These are phyloP conservation scores for Mungos mungo DNA, from an alignment of 2,113 vertebrate species.

Conservation along the genomic window DNA sequence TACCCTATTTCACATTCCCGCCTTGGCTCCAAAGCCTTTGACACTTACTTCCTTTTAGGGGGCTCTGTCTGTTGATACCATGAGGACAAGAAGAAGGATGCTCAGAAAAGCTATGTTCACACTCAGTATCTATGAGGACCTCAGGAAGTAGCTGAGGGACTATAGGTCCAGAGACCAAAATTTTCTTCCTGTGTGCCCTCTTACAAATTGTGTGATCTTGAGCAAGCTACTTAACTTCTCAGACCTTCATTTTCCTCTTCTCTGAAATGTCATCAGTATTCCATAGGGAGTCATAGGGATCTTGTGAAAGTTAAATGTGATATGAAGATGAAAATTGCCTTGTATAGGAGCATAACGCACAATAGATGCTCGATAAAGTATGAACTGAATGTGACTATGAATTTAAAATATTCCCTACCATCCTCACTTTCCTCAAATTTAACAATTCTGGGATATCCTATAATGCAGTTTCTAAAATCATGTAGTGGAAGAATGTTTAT, in stretches of 20 bases:
- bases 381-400: background rate
- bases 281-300: background rate
- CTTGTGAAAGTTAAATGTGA: background rate
- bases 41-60: background rate
- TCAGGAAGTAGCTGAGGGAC: background rate
- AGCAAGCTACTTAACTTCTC: background rate
- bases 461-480: background rate
- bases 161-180: background rate
- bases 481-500: background rate
- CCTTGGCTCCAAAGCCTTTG: background rate
- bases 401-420: background rate
- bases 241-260: background rate
- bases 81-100: background rate
- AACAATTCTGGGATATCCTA: background rate
- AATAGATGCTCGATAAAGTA: background rate
- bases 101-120: background rate
- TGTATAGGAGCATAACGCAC: background rate
- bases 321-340: background rate
- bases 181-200: background rate
- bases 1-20: background rate
- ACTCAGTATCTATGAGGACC: background rate
- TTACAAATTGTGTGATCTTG: background rate
- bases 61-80: background rate
- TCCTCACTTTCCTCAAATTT: constrained; percentile 11
- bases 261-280: background rate